Evolutionary conservation across 2,888 invertebrate genomes (phyloP).

Genomic region (Acanthosepion pharaonis): DNA sequence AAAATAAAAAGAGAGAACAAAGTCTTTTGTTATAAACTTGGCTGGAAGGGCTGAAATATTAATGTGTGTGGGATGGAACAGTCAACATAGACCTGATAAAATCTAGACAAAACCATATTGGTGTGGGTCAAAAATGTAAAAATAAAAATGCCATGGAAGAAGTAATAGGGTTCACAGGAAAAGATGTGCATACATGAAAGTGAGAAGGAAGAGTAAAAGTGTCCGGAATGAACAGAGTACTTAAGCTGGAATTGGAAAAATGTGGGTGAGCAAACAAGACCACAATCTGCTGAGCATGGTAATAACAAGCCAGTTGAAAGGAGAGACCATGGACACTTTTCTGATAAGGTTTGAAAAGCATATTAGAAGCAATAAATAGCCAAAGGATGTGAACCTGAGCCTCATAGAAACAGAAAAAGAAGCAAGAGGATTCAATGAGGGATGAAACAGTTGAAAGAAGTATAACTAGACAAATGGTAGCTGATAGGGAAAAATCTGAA

Average conservation of each 20-base stretch:
- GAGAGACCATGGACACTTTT: background rate
- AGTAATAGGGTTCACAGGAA: background rate
- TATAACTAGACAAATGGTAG: background rate
- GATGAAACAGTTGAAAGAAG: background rate
- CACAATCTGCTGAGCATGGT: background rate
- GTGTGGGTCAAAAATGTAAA: background rate
- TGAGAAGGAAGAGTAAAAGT: background rate
- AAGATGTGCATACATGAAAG: background rate
- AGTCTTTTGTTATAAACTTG: too few species aligned
- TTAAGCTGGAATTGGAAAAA: background rate
- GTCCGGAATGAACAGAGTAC: background rate
- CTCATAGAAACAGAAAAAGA: background rate
- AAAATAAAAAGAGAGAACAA: too few species aligned
- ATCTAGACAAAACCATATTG: background rate
- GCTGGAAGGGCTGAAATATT: background rate
- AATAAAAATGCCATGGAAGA: background rate
- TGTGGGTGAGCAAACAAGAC: background rate
- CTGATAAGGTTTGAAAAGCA: background rate
- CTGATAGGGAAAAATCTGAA: background rate
- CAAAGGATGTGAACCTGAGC: too few species aligned
- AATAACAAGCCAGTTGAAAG: background rate
- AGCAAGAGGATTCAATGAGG: background rate
- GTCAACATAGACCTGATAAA: background rate
- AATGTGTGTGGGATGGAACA: background rate
- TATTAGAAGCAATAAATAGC: background rate